A percentile compares a stretch with the other conserved stretches of the same genome.
Evolutionary conservation across 30 jellyfish, hydroid and myxozoan species (phyloP).

Genomic region (Haliclystus octoradiatus): DNA sequence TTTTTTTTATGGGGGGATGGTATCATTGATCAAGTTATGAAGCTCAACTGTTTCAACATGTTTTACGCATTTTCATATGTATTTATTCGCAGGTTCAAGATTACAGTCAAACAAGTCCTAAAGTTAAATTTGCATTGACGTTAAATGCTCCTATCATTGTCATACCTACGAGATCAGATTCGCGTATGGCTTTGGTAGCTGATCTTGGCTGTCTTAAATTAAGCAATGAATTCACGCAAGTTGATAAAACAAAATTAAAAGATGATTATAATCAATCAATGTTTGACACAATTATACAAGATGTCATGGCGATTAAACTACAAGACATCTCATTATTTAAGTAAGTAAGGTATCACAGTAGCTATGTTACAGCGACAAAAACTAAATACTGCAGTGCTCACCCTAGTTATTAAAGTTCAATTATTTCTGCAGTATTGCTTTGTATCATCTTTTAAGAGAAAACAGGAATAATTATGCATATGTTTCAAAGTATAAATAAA

Average conservation of each 20-base stretch:
- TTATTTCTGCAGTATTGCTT: too few relatives aligned
- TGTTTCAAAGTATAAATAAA: too few relatives aligned
- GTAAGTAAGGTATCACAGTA: conserved; percentile 2
- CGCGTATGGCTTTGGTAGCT: conserved; percentile 56
- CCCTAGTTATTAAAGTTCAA: too few relatives aligned
- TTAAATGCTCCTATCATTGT: conserved; percentile 72
- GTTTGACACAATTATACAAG: conserved; percentile 40
- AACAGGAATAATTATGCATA: too few relatives aligned
- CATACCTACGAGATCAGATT: conserved; percentile 56
- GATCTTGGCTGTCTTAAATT: conserved; percentile 78
- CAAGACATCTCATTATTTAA: conserved; percentile 51
- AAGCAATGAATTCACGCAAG: conserved; percentile 43
- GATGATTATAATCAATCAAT: conserved; percentile 21
- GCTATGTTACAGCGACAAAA: background rate
- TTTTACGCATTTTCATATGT: too few relatives aligned
- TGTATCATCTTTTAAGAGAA: too few relatives aligned
- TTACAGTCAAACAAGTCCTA: conserved; percentile 38
- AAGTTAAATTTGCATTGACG: conserved; percentile 49
- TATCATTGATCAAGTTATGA: too few relatives aligned
- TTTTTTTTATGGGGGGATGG: background rate
- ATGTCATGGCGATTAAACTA: conserved; percentile 57
- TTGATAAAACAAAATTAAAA: background rate
- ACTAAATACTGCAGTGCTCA: background rate
- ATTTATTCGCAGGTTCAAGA: background rate
- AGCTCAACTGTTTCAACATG: too few relatives aligned